A percentile compares a stretch with the other conserved stretches of the same genome.
phyloP scores from a whole-genome alignment of 2,888 invertebrate species.

The Drosophila yooni region DNA sequence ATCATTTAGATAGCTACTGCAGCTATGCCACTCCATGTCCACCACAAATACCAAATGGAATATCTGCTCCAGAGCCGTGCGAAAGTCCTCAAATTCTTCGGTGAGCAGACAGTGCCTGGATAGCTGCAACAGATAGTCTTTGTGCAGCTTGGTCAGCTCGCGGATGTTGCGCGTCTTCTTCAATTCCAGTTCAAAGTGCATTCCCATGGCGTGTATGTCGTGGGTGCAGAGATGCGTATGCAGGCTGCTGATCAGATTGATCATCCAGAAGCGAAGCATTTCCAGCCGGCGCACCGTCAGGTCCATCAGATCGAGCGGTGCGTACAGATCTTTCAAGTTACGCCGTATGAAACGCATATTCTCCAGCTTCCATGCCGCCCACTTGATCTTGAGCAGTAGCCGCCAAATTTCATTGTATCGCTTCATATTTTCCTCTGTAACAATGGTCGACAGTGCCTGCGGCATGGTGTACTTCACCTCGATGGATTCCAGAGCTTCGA shows the following conservation, averaged over 20 bases:
- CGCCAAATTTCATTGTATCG: conserved; percentile 85
- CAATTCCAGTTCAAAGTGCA: conserved; percentile 80
- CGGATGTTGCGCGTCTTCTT: conserved; percentile 72
- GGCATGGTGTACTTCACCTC: conserved; percentile 76
- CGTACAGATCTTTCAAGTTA: conserved; percentile 64
- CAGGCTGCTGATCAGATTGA: conserved; percentile 86
- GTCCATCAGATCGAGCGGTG: conserved; percentile 77
- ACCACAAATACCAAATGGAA: conserved; percentile 82
- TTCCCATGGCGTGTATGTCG: conserved; percentile 83
- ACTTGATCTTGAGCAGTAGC: conserved; percentile 86
- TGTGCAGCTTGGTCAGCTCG: conserved; percentile 82
- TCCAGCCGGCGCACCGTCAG: conserved; percentile 85
- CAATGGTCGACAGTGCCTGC: conserved; percentile 75
- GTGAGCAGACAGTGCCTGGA: conserved; percentile 80
- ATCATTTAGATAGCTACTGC: conserved; percentile 68
- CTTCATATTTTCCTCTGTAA: conserved; percentile 69
- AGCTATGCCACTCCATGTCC: conserved; percentile 82
- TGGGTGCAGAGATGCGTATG: conserved; percentile 86
- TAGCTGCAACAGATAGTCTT: conserved; percentile 81
- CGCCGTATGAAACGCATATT: conserved; percentile 84
- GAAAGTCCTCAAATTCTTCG: conserved; percentile 63
- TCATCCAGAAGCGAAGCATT: conserved; percentile 86
- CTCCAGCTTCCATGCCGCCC: conserved; percentile 86
- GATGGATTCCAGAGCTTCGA: conserved; percentile 81
- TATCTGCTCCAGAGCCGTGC: conserved; percentile 80